Percentiles rank a stretch among this genome's conserved stretches.
Conservation (phyloP, 1,140 invertebrate species). For the Drosophila persimilis region DNA sequence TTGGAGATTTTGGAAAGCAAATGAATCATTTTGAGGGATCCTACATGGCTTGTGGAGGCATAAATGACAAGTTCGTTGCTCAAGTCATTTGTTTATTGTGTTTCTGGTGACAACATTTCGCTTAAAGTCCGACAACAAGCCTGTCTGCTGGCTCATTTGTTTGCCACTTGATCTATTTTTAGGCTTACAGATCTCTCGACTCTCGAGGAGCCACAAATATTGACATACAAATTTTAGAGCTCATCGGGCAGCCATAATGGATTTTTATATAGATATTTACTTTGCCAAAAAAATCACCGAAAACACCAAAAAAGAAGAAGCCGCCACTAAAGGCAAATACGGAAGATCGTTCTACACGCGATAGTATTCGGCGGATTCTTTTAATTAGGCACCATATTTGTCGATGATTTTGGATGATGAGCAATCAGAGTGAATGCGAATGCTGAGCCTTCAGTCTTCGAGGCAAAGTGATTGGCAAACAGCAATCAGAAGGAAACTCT, state of each 20-base stretch:
- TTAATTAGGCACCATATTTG: conserved; percentile 74
- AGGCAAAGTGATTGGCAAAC: conserved; percentile 70
- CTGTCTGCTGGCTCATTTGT: conserved; percentile 45
- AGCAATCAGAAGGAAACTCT: conserved; percentile 58
- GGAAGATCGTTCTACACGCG: conserved; percentile 60
- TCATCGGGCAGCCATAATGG: conserved; percentile 28
- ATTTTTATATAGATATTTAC: conserved; percentile 9
- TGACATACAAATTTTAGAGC: conserved; percentile 48
- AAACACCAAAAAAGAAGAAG: conserved; percentile 26
- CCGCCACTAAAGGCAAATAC: conserved; percentile 55
- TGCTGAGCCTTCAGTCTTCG: conserved; percentile 35
- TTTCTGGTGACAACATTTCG: conserved; percentile 46
- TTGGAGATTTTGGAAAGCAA: conserved; percentile 31
- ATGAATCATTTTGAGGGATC: conserved; percentile 21
- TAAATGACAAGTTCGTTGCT: conserved; percentile 57
- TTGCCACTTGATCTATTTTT: conserved; percentile 51
- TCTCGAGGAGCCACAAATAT: conserved; percentile 44
- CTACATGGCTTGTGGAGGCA: conserved; percentile 9
- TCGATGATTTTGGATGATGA: conserved; percentile 57
- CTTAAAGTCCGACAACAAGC: conserved; percentile 48
- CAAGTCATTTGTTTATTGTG: conserved; percentile 53
- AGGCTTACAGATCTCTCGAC: conserved; percentile 8
- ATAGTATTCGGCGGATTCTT: conserved; percentile 33
- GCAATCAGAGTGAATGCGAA: conserved; percentile 54
- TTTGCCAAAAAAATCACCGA: conserved; percentile 46